Conservation (phyloP, 2,888 invertebrate genomes). For the Cybosia mesomella region DNA sequence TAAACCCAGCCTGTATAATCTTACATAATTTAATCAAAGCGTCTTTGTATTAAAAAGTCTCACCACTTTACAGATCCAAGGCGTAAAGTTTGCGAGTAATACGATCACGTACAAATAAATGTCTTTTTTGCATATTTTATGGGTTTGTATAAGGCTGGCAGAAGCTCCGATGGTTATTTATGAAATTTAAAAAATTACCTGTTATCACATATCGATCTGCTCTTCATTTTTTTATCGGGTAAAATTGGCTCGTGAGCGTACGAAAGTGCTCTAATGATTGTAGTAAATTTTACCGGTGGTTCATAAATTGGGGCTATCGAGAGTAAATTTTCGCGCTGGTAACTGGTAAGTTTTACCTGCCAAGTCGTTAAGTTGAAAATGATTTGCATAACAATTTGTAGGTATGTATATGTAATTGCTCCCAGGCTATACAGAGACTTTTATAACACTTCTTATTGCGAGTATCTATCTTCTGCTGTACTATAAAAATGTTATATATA, state of each 20-base stretch:
- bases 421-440: slow-evolving; percentile 27
- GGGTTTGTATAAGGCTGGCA: slow-evolving; percentile 30
- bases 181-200: slow-evolving; percentile 38
- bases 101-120: slow-evolving; percentile 41
- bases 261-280: slow-evolving; percentile 55
- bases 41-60: slow-evolving; percentile 22
- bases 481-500: slow-evolving; percentile 18
- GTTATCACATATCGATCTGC: slow-evolving; percentile 47
- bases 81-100: slow-evolving; percentile 32
- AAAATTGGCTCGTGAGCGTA: slow-evolving; percentile 50
- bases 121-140: slow-evolving; percentile 44
- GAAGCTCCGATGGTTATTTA: slow-evolving; percentile 31
- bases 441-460: slow-evolving; percentile 35
- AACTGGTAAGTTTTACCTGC: slow-evolving; percentile 63
- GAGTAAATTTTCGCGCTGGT: slow-evolving; percentile 68
- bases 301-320: slow-evolving; percentile 65
- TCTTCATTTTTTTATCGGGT: slow-evolving; percentile 48
- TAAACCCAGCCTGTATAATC: slow-evolving; percentile 37
- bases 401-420: slow-evolving; percentile 52
- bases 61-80: slow-evolving; percentile 24
- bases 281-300: slow-evolving; percentile 48
- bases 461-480: slow-evolving; percentile 26
- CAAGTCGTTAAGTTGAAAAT: slow-evolving; percentile 65
- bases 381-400: slow-evolving; percentile 66
- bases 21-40: slow-evolving; percentile 39